Percentiles rank a stretch among this genome's conserved stretches.
phyloP scores from a whole-genome alignment of 2,113 vertebrate genomes.

The Eidolon helvum region DNA sequence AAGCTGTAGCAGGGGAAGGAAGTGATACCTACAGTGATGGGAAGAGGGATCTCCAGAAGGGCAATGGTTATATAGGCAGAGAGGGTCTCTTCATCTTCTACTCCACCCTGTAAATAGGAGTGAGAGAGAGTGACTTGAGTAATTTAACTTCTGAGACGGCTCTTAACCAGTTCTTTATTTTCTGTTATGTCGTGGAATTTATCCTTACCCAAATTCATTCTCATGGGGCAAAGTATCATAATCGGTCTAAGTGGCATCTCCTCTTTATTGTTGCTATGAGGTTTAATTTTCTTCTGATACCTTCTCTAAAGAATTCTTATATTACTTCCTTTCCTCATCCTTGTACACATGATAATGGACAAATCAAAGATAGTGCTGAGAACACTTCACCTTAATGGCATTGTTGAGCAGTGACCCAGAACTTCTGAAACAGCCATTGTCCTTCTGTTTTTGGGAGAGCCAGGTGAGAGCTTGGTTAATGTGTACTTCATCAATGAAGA shows the following conservation, averaged over 20 bases:
- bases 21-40: slow-evolving; percentile 67
- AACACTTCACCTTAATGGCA: slow-evolving; percentile 80
- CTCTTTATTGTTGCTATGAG: not conserved
- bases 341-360: not conserved
- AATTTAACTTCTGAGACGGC: not conserved
- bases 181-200: not conserved
- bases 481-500: slow-evolving; percentile 79
- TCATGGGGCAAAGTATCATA: not conserved
- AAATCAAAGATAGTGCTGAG: not conserved
- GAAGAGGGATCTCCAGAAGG: slow-evolving; percentile 79
- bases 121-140: not conserved
- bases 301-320: not conserved
- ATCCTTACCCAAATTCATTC: not conserved
- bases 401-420: slow-evolving; percentile 83
- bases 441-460: slow-evolving; percentile 80
- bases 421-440: slow-evolving; percentile 83
- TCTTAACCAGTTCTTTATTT: not conserved
- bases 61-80: slow-evolving; percentile 79
- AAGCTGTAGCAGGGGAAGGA: not conserved
- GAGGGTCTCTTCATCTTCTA: slow-evolving; percentile 71
- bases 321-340: not conserved
- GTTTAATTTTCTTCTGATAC: not conserved
- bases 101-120: slow-evolving; percentile 74
- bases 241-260: not conserved
- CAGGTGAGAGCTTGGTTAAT: slow-evolving; percentile 75